Percentiles rank a stretch among this genome's conserved stretches.
phyloP scores from a whole-genome alignment of 1,140 invertebrate genomes.

The Andricus grossulariae region DNA sequence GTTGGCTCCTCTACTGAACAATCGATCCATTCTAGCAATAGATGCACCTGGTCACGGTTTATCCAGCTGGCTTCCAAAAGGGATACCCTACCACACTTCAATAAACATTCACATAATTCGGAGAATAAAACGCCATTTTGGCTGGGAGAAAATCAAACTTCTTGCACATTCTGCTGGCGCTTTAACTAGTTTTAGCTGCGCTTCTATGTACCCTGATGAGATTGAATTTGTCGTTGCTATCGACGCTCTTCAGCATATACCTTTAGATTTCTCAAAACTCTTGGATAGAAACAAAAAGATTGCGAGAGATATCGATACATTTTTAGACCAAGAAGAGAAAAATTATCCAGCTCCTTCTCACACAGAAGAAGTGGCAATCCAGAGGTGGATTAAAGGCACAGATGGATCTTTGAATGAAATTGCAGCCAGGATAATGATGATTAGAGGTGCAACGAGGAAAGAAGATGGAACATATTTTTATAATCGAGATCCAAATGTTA shows the following conservation, averaged over 20 bases:
- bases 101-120: constrained; percentile 77
- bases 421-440: constrained; percentile 77
- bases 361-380: constrained; percentile 77
- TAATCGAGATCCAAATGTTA: constrained; percentile 78
- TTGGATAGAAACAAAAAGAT: constrained; percentile 46
- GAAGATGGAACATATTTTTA: constrained; percentile 80
- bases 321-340: constrained; percentile 70
- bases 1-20: constrained; percentile 79
- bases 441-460: constrained; percentile 75
- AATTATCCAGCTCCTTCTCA: constrained; percentile 78
- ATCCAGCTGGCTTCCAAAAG: constrained; percentile 81
- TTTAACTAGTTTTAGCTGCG: constrained; percentile 78
- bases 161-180: constrained; percentile 83
- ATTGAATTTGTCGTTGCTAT: constrained; percentile 80
- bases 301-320: constrained; percentile 69
- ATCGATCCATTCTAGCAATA: constrained; percentile 80
- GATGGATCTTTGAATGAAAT: constrained; percentile 76
- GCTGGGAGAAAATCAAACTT: constrained; percentile 83
- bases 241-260: constrained; percentile 79
- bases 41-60: constrained; percentile 85
- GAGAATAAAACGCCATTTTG: constrained; percentile 79
- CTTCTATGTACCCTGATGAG: constrained; percentile 78
- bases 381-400: constrained; percentile 75
- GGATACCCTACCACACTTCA: constrained; percentile 79
- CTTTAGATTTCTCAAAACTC: constrained; percentile 55